Base-by-base conservation (phyloP, 2,113 vertebrate species). In the Passerina amoena region DNA sequence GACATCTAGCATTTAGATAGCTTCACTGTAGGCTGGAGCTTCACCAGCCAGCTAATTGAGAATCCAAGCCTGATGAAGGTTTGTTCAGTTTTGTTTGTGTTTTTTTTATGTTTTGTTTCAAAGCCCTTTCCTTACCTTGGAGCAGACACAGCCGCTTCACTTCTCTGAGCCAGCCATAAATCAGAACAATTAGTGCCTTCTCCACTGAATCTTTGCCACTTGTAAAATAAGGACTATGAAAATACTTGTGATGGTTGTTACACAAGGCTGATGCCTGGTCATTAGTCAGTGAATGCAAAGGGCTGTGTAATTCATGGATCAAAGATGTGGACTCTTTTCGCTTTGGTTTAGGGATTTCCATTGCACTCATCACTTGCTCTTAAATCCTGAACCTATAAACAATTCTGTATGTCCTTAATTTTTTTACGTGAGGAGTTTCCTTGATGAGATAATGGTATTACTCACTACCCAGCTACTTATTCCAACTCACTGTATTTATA, bases 321-420 rank as follows among this genome's bases (percentile, higher is more conserved):
- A 93, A 91, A 89, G 51, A 30, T 22, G 12, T 47, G 57, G 33
- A 83, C 10, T 6, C 35, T 78, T 87, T 35, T 31, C 60, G 47
- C 69, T 84, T 77, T 87, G 31, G 19, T 81, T 89, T 84, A 91
- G 47, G 65, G 51, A 75, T 95, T 92, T 91, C 60, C 65, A 91
- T 24, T 51, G 40, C 47, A 68, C 48, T 86, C 61, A 60, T 63
- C 51, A 40, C 33, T 82, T 48, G 14, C 30, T 89, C 72, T 84
- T 64, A 77, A 92, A 54, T 90, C 25, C 18, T 61, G 57, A 82
- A 28, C n/a, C 60, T 51, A 54, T 51, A 91, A 92, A 79, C 42
- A 24, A 5, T 65, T 87, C 30, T 87, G 11, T 51, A 60, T 25
- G 24, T 50, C 85, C 44, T 48, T 82, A 53, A 33, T 25, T 37